These are phyloP conservation scores for Lepilemur ruficaudatus DNA, from an alignment of 2,797 vertebrate genomes.

Conservation along the genomic window DNA sequence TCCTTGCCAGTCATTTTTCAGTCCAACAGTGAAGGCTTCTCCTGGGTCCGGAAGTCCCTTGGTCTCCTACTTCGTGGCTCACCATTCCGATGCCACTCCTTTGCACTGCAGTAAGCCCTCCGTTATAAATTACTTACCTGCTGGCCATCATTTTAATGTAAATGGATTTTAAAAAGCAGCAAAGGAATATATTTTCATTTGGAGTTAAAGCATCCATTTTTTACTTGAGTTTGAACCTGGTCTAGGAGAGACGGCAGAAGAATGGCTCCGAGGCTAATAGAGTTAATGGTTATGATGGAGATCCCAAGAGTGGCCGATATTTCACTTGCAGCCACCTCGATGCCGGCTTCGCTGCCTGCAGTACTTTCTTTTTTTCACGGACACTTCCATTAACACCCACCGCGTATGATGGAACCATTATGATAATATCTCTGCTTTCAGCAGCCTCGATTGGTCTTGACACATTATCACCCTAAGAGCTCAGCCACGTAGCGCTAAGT, in stretches of 20 bases:
- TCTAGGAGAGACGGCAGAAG: conserved; percentile 31
- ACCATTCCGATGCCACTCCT: not conserved
- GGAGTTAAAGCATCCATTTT: conserved; percentile 72
- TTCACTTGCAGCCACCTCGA: conserved; percentile 40
- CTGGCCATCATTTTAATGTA: conserved; percentile 23
- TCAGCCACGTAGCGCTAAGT: not conserved
- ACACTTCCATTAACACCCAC: conserved; percentile 51
- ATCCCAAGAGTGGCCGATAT: not conserved
- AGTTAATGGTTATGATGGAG: conserved; percentile 17
- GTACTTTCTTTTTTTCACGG: rapidly evolving
- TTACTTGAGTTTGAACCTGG: conserved; percentile 62
- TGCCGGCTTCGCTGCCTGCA: not conserved
- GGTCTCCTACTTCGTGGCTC: not conserved
- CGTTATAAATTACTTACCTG: conserved; percentile 43
- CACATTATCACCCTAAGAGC: conserved; percentile 52
- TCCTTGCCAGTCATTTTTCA: not conserved
- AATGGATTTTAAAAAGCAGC: conserved; percentile 67
- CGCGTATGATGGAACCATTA: conserved; percentile 45
- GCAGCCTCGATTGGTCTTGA: conserved; percentile 30
- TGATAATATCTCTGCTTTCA: not conserved
- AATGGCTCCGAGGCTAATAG: conserved; percentile 38
- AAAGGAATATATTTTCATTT: conserved; percentile 78
- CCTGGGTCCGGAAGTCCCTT: not conserved
- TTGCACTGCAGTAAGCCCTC: not conserved
- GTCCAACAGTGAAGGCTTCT: not conserved